Evolutionary conservation across 2,888 invertebrate species (phyloP).

Genomic region (Tenodera sinensis): DNA sequence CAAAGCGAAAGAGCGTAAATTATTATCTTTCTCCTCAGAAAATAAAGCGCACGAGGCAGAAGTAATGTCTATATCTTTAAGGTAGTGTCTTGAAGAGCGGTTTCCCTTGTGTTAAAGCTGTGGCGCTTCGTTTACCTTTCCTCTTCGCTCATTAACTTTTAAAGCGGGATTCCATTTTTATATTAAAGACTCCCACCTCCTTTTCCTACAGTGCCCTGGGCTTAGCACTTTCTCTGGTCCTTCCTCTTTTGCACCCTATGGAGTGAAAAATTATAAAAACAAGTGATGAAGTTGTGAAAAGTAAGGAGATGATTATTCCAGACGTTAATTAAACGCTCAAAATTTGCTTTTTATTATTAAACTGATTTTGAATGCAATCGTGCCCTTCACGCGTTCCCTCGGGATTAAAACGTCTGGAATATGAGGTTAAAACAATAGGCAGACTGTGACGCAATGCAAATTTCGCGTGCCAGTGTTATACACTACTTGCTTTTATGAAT

Average conservation of each 20-base stretch:
- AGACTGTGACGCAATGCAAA: not conserved
- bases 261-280: not conserved
- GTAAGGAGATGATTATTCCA: not conserved
- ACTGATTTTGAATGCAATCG: not conserved
- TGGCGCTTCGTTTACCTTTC: not conserved
- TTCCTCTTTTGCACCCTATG: not conserved
- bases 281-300: not conserved
- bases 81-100: not conserved
- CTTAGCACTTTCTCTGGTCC: not conserved
- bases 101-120: not conserved
- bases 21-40: not conserved
- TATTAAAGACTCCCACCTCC: not conserved
- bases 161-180: conserved; percentile 6
- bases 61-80: not conserved
- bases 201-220: not conserved
- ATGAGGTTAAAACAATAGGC: not conserved
- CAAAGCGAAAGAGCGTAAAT: not conserved
- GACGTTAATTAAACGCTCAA: not conserved
- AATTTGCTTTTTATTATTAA: not conserved
- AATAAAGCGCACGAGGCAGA: not conserved
- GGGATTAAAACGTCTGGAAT: not conserved
- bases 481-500: not conserved
- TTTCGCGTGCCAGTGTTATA: not conserved
- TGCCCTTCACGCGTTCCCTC: not conserved
- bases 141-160: not conserved